Percentiles rank a stretch among this genome's conserved stretches.
phyloP scores from a whole-genome alignment of 2,888 invertebrate genomes.

The Nomada lathburiana region DNA sequence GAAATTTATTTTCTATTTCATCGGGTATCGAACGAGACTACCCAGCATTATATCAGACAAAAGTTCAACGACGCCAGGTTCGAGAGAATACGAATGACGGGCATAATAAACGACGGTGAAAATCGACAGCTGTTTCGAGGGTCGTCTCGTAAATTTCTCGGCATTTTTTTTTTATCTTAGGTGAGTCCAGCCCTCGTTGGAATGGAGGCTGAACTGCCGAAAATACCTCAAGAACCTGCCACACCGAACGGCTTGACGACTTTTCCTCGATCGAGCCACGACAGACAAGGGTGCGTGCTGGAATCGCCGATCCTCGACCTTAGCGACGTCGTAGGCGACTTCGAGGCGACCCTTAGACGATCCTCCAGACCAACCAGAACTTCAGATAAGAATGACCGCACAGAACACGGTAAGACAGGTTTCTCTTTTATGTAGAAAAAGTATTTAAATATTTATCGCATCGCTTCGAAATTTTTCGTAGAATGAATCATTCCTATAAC shows the following conservation, averaged over 20 bases:
- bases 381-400: conserved; percentile 33
- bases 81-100: neutral
- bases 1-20: neutral
- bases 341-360: conserved; percentile 89
- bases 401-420: conserved; percentile 56
- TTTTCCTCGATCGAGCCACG: conserved; percentile 66
- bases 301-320: conserved; percentile 77
- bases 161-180: conserved; percentile 62
- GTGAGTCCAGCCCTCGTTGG: conserved; percentile 76
- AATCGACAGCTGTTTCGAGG: conserved; percentile 31
- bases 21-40: neutral
- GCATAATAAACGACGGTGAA: conserved; percentile 5
- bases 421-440: neutral
- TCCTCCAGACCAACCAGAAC: conserved; percentile 71
- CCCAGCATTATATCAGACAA: neutral
- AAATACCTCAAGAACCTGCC: conserved; percentile 74
- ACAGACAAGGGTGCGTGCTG: conserved; percentile 55
- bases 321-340: conserved; percentile 88
- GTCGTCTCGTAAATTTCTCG: conserved; percentile 31
- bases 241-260: conserved; percentile 71
- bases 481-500: neutral
- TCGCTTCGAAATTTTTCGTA: neutral
- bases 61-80: neutral
- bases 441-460: neutral
- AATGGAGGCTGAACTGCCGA: conserved; percentile 72